These are phyloP conservation scores for Scaptomyza cyrtandrae DNA, from an alignment of 2,888 invertebrate species.

Conservation along the genomic window DNA sequence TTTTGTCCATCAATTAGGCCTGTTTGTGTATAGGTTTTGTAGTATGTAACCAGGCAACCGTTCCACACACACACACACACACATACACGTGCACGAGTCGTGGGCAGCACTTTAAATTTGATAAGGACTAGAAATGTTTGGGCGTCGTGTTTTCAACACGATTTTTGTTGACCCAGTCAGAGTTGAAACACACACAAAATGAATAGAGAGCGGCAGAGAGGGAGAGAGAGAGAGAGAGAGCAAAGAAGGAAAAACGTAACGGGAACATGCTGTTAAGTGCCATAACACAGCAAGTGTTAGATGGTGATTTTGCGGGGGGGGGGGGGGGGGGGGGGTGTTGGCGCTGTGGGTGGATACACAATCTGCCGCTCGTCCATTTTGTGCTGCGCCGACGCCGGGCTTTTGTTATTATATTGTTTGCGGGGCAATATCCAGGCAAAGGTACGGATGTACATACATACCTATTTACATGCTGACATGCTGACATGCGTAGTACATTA, in stretches of 20 bases:
- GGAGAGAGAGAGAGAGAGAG: neutral
- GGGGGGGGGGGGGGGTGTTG: neutral
- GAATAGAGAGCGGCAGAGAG: too few relatives aligned
- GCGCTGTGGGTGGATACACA: neutral
- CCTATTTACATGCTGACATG: neutral
- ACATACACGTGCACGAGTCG: constrained; percentile 4
- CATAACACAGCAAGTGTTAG: constrained; percentile 7
- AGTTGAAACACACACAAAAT: constrained; percentile 4
- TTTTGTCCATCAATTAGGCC: constrained; percentile 8
- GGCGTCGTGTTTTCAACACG: constrained; percentile 47
- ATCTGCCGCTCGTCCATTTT: constrained; percentile 14
- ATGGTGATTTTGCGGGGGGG: neutral
- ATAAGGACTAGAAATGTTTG: constrained; percentile 48
- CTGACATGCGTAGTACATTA: constrained; percentile 47
- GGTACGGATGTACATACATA: constrained; percentile 2
- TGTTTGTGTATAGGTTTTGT: constrained; percentile 26
- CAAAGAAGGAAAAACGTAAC: constrained; percentile 4
- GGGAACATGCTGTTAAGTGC: constrained; percentile 31
- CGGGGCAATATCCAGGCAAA: constrained; percentile 25
- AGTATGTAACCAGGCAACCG: constrained; percentile 48
- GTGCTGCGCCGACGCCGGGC: constrained; percentile 55
- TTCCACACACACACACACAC: constrained; percentile 15
- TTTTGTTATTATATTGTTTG: constrained; percentile 32
- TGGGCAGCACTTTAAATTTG: constrained; percentile 42
- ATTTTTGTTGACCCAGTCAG: constrained; percentile 63